Conservation (phyloP, 2,888 invertebrate genomes). For the Eupeodes luniger region DNA sequence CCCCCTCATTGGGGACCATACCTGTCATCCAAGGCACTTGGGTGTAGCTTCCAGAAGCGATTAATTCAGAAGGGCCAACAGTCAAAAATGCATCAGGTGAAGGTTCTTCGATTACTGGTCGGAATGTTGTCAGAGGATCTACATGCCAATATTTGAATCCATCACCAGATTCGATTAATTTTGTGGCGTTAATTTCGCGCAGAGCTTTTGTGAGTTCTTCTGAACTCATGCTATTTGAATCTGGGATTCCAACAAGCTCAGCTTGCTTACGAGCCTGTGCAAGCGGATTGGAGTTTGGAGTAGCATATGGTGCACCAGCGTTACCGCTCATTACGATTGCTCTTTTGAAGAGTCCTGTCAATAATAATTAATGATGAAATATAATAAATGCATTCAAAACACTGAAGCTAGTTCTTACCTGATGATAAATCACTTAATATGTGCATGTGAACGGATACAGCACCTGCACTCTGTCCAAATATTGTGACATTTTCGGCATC, state of each 20-base stretch:
- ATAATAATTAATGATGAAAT: neutral
- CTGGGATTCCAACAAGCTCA: constrained; percentile 82
- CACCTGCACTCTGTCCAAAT: constrained; percentile 85
- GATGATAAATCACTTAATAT: constrained; percentile 84
- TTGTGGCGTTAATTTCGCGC: constrained; percentile 82
- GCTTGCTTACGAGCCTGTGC: constrained; percentile 83
- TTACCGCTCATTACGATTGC: constrained; percentile 85
- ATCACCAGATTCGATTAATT: constrained; percentile 83
- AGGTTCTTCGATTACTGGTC: constrained; percentile 83
- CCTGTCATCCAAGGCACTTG: constrained; percentile 85
- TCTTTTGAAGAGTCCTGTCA: constrained; percentile 82
- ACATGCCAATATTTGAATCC: constrained; percentile 85
- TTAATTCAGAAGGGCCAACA: constrained; percentile 82
- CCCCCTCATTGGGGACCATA: constrained; percentile 85
- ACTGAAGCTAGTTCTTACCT: constrained; percentile 76
- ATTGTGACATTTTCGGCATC: constrained; percentile 84
- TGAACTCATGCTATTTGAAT: constrained; percentile 79
- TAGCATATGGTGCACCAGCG: constrained; percentile 83
- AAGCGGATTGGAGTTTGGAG: constrained; percentile 77
- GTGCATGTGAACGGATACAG: constrained; percentile 84
- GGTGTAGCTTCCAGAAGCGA: constrained; percentile 83
- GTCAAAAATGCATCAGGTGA: constrained; percentile 84
- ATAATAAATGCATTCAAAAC: neutral
- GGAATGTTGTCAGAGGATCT: constrained; percentile 85
- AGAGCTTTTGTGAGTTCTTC: constrained; percentile 83